Percentiles rank a stretch among this genome's conserved stretches.
Evolutionary conservation across 1,140 invertebrate species (phyloP).

Genomic region (Lordiphosa mommai): DNA sequence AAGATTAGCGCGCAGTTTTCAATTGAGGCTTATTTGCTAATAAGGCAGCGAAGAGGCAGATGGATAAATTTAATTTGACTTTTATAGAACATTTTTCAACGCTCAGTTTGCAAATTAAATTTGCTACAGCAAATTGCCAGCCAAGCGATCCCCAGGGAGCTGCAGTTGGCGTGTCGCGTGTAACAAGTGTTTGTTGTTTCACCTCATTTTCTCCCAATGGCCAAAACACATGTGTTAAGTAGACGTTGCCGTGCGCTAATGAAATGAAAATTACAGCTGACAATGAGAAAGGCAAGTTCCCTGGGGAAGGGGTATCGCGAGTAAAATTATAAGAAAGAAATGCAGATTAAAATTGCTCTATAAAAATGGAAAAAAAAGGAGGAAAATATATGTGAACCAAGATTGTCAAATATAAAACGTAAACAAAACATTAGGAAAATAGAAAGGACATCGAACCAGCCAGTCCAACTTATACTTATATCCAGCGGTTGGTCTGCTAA

Average conservation of each 20-base stretch:
- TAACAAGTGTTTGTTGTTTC: conserved; percentile 61
- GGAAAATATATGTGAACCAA: too few species aligned
- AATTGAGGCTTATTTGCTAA: conserved; percentile 44
- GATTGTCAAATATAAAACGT: too few species aligned
- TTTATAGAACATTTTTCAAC: conserved; percentile 15
- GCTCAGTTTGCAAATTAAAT: conserved; percentile 15
- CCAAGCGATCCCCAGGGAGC: conserved; percentile 51
- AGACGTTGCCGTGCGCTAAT: conserved; percentile 45
- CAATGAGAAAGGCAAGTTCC: not conserved
- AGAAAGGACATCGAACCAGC: too few species aligned
- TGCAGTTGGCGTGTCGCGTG: conserved; percentile 23
- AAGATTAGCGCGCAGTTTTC: conserved; percentile 44
- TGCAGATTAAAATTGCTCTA: conserved; percentile 1
- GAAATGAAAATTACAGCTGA: conserved; percentile 55
- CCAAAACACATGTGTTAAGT: conserved; percentile 4
- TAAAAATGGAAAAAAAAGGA: too few species aligned
- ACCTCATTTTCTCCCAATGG: not conserved
- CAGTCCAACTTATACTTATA: not conserved
- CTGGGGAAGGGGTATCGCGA: too few species aligned
- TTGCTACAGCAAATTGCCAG: conserved; percentile 41
- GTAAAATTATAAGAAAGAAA: conserved; percentile 10
- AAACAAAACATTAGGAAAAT: too few species aligned
- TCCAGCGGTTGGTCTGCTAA: not conserved
- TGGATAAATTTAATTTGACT: conserved; percentile 40
- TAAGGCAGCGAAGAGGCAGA: conserved; percentile 4